Base-by-base conservation (phyloP, 2,797 vertebrate genomes). In the Macrochelys suwanniensis region DNA sequence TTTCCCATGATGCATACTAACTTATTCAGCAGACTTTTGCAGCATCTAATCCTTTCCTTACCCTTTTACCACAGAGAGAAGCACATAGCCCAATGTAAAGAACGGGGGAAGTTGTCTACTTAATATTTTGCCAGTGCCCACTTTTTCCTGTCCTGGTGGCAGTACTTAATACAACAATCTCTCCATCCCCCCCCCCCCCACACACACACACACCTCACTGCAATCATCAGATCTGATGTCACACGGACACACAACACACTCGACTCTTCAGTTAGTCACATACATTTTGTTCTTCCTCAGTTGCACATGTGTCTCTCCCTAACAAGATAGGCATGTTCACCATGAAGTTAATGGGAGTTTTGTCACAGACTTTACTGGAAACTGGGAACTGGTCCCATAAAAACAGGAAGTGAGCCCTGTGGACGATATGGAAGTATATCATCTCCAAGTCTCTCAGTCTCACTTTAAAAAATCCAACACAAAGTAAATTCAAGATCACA, bases 241-340 rank as follows among this genome's bases (percentile, higher is more conserved):
- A 47, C 68, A 71, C 10, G 11, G 10, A 65, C 54, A n/a, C 31
- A 90, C 31, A 37, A 42, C 37, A 42, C 37, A 42, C 37, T 42
- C 4, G 37, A 42, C 37, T 42, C 37, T 79, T 85, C 50, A 57
- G 31, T 80, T 89, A 94, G 61, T 93, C 83, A 91, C 53, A 91
- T 78, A 94, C 45, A 88, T 94, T 92, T 95, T 89, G 86, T 92
- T 96, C 92, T 96, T 56, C 90, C 84, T 94, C 31, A 88, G 78
- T 76, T 87, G 93, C 81, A 90, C 92, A 81, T 88, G 88, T 65
- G 33, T 90, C 94, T 68, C 85, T 84, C 82, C 61, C 93, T 93
- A 71, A 83, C 84, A 90, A 45, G 59, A 82, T 9, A 87, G 81
- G 87, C 90, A 82, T 87, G 86, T 87, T 90, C 93, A 88, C 85